Evolutionary conservation across 1,140 invertebrate species (phyloP), one percentile per base, ranked within the genome.

Genomic region (Nymphalis io): DNA sequence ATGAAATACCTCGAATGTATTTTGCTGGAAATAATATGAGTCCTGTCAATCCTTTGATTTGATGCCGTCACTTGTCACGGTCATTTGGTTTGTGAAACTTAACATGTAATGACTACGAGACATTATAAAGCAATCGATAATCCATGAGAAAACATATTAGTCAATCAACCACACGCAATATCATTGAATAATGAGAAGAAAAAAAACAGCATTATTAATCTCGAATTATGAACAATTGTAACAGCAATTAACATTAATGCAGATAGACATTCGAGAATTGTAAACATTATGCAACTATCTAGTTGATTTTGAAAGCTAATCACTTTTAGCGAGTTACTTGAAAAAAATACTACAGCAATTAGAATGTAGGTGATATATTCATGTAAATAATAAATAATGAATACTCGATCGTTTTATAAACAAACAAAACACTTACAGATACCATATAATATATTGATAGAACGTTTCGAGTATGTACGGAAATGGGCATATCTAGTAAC

Each of bases 161-260:
- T 72, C 71, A 70, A 78, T 76, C 74, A 76, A 40, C 63, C 6
- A 59, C 76, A 78, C 74, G 74, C 74, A 63, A 78, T 67, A 67
- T 65, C 62, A 55, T 62, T 70, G 60, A 77, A 77, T 51, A 69
- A 48, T 55, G 21, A 33, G 27, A n/a, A 71, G 59, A 65, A 76
- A 74, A 68, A 74, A 66, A 62, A 13, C 15, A 39, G 38, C 48
- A 65, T 53, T 44, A 63, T 46, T 68, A 62, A 64, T 68, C 60
- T 68, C 68, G 33, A 59, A 65, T 40, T 33, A 64, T 68, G 23
- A 60, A 48, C 60, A 60, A 61, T 68, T 40, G 71, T 59, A 48
- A 59, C 20, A 20, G 33, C 55, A 66, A 67, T 65, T 57, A 57
- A 57, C 20, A 46, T 46, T 60, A 48, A 42, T 33, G 60, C 59